phyloP scores from a whole-genome alignment of 2,888 invertebrate genomes.

The Blastobasis lacticolella region DNA sequence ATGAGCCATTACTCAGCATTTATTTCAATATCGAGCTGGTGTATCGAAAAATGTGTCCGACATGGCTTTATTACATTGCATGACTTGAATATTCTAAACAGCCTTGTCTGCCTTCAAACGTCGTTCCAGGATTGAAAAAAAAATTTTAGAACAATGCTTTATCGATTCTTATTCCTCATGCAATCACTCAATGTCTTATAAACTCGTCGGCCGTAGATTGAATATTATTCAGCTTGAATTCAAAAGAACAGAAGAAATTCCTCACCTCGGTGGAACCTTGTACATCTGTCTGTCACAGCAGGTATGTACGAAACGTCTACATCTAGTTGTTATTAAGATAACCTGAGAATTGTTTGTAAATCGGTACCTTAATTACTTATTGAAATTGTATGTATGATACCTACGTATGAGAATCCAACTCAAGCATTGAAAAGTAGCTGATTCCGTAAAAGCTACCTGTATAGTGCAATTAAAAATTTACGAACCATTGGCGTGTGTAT shows the following conservation, averaged over 20 bases:
- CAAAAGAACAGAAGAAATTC: no score
- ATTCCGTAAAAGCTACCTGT: no score
- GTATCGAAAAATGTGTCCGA: background rate
- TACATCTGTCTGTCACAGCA: no score
- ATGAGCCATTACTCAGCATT: no score
- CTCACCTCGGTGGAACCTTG: no score
- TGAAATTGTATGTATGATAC: background rate
- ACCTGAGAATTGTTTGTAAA: background rate
- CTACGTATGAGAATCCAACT: no score
- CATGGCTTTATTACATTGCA: conserved; percentile 39
- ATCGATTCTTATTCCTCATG: conserved; percentile 2
- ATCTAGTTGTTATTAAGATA: background rate
- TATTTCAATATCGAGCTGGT: no score
- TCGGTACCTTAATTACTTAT: background rate
- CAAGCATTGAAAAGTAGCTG: no score
- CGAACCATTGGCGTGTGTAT: conserved; percentile 1
- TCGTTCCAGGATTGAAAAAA: no score
- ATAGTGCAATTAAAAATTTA: background rate
- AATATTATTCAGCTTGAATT: background rate
- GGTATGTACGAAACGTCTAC: no score
- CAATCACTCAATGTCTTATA: background rate
- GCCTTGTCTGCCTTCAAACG: conserved; percentile 4
- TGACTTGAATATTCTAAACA: conserved; percentile 35
- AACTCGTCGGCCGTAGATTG: background rate
- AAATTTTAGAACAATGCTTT: conserved; percentile 1